Conservation (phyloP, 2,888 invertebrate species). For the Latrodectus elegans region DNA sequence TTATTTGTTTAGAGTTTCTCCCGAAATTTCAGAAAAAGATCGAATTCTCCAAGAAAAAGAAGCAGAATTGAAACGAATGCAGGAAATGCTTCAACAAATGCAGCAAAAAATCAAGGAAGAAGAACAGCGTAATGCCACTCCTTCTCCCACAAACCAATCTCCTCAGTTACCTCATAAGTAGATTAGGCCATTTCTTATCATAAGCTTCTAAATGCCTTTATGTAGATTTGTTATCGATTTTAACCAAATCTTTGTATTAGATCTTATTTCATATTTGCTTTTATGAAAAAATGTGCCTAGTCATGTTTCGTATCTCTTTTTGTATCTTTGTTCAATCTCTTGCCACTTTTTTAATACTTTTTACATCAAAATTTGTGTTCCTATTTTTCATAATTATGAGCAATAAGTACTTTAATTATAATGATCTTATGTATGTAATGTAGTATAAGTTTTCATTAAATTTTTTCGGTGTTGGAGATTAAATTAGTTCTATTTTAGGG, state of each 20-base stretch:
- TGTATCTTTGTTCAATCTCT: no score
- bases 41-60: conserved; percentile 91
- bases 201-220: conserved; percentile 3
- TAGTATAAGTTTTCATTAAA: no score
- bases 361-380: no score
- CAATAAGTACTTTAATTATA: no score
- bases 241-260: conserved; percentile 10
- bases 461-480: no score
- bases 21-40: conserved; percentile 81
- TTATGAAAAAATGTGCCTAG: conserved; percentile 15
- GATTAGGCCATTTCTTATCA: not conserved
- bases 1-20: conserved; percentile 30
- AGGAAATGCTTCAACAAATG: conserved; percentile 96
- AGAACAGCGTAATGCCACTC: conserved; percentile 62
- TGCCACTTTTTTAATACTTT: no score
- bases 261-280: conserved; percentile 9
- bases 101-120: conserved; percentile 86
- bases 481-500: no score
- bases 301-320: conserved; percentile 22
- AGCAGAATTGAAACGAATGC: conserved; percentile 93
- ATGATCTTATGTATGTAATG: no score
- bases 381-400: no score
- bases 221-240: conserved; percentile 7
- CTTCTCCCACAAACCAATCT: conserved; percentile 66
- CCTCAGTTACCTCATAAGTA: conserved; percentile 61